A percentile compares a stretch with the other conserved stretches of the same genome.
Conservation (phyloP, 2,113 vertebrate genomes). For the Bubo bubo region DNA sequence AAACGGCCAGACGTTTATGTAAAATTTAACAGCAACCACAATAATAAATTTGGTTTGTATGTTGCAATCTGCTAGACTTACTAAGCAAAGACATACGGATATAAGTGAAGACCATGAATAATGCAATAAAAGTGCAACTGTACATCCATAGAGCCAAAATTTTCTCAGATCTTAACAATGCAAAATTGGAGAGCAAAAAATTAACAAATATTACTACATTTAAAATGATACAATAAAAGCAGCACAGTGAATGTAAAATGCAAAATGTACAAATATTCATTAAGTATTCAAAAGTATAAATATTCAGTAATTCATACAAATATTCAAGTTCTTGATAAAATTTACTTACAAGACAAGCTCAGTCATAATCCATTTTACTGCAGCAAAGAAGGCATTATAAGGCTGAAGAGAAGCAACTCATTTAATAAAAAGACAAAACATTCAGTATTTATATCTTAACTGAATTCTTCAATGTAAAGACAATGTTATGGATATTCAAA, state of each 20-base stretch:
- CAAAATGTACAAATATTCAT: not conserved
- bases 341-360: conserved; percentile 95
- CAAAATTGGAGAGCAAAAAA: not conserved
- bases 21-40: conserved; percentile 69
- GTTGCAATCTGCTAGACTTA: conserved; percentile 28
- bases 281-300: not conserved
- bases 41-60: conserved; percentile 58
- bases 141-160: not conserved
- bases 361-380: conserved; percentile 93
- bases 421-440: conserved; percentile 60
- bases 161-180: not conserved
- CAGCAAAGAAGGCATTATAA: conserved; percentile 90
- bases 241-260: not conserved
- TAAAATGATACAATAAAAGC: not conserved
- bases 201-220: not conserved
- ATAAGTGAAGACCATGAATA: not conserved
- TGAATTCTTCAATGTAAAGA: conserved; percentile 51
- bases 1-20: conserved; percentile 50
- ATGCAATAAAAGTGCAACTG: not conserved
- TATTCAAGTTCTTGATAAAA: conserved; percentile 2
- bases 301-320: not conserved
- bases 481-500: conserved; percentile 48
- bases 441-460: conserved; percentile 37
- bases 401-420: conserved; percentile 83
- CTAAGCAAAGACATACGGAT: conserved; percentile 31